Evolutionary conservation across 2,888 invertebrate species (phyloP).

Genomic region (Nezara viridula): DNA sequence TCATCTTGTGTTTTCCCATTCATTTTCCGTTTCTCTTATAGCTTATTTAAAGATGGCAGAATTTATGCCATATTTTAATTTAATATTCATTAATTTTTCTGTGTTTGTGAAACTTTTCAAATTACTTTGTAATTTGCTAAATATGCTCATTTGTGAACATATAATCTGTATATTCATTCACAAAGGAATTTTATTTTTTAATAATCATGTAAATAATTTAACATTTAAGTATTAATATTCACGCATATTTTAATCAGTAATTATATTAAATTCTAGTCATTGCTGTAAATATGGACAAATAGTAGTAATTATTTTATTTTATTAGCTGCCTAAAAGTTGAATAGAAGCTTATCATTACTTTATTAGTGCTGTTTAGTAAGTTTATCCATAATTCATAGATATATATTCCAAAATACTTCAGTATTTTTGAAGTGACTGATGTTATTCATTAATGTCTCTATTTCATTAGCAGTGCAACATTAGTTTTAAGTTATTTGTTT

Average conservation of each 20-base stretch:
- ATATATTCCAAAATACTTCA: neutral
- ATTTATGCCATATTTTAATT: neutral
- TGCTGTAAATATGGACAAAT: constrained; percentile 14
- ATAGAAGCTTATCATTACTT: constrained; percentile 5
- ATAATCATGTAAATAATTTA: constrained; percentile 34
- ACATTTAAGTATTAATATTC: constrained; percentile 22
- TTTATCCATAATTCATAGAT: neutral
- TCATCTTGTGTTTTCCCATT: neutral
- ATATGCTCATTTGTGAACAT: neutral
- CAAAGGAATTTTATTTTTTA: neutral
- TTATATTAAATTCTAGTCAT: neutral
- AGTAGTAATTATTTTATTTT: neutral
- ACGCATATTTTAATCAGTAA: constrained; percentile 16
- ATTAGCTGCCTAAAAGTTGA: constrained; percentile 3
- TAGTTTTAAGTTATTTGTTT: constrained; percentile 14
- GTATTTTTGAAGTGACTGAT: neutral
- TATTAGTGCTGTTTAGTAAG: neutral
- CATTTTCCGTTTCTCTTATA: neutral
- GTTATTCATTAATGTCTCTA: neutral
- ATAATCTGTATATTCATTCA: constrained; percentile 21
- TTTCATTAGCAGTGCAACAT: neutral
- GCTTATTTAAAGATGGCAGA: neutral
- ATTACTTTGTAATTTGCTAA: neutral
- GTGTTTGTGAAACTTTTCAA: neutral
- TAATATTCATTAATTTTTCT: neutral